Evolutionary conservation across 2,113 vertebrate genomes (phyloP).

Genomic region (Stercorarius parasiticus): DNA sequence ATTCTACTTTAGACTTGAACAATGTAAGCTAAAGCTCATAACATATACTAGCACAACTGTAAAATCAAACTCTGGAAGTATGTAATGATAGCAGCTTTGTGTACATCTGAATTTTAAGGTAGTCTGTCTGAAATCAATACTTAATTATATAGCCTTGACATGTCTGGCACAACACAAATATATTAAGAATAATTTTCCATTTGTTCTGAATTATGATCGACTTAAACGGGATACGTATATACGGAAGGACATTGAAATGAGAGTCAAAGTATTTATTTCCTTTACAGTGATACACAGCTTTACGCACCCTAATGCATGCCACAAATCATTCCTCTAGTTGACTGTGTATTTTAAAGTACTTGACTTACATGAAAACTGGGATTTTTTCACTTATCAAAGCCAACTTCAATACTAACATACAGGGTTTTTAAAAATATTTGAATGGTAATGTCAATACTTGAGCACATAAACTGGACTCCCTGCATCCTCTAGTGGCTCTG

Average conservation of each 20-base stretch:
- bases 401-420: background rate
- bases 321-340: background rate
- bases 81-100: background rate
- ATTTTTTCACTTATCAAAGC: background rate
- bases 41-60: background rate
- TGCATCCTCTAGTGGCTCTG: background rate
- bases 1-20: background rate
- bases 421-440: background rate
- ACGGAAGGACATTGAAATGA: background rate
- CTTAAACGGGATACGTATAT: background rate
- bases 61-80: background rate
- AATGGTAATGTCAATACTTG: background rate
- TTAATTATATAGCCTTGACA: too few relatives aligned
- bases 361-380: background rate
- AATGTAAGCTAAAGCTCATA: background rate
- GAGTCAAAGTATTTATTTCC: background rate
- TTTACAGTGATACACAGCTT: background rate
- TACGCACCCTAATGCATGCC: background rate
- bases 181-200: background rate
- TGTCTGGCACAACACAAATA: background rate
- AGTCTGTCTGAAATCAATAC: background rate
- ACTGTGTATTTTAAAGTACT: background rate
- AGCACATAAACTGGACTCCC: background rate
- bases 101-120: background rate
- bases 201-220: background rate